These are phyloP conservation scores for Origma solitaria DNA, from an alignment of 2,113 vertebrate genomes.

Conservation along the genomic window DNA sequence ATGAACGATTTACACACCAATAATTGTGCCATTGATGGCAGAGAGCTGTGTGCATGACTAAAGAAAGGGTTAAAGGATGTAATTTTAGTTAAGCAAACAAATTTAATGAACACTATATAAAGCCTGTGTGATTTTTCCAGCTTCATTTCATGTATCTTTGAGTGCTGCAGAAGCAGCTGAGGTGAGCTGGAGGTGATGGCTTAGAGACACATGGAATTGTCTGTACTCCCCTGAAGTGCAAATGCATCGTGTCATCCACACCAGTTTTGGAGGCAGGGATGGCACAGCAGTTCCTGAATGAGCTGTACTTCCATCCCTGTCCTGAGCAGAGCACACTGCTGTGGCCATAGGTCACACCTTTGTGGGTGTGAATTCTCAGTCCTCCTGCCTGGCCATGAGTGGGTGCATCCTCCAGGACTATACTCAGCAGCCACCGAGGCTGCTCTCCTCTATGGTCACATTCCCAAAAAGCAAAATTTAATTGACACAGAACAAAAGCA, in stretches of 20 bases:
- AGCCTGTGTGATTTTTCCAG: not conserved
- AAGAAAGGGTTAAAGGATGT: not conserved
- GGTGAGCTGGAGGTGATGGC: not conserved
- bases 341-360: rapidly evolving
- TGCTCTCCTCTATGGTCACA: rapidly evolving
- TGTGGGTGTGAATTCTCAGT: not conserved
- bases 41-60: not conserved
- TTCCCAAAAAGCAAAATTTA: not conserved
- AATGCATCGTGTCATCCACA: not conserved
- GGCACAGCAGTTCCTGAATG: not conserved
- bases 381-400: not conserved
- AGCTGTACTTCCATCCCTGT: not conserved
- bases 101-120: not conserved
- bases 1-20: not conserved
- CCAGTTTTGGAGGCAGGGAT: not conserved
- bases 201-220: not conserved
- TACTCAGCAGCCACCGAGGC: not conserved
- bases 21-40: not conserved
- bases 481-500: not conserved
- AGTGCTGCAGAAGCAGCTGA: not conserved
- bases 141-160: not conserved
- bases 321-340: not conserved
- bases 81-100: not conserved
- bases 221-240: not conserved
- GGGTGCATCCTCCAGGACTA: not conserved